Evolutionary conservation across 2,113 vertebrate species (phyloP).

Genomic region (Prunella fulvescens): DNA sequence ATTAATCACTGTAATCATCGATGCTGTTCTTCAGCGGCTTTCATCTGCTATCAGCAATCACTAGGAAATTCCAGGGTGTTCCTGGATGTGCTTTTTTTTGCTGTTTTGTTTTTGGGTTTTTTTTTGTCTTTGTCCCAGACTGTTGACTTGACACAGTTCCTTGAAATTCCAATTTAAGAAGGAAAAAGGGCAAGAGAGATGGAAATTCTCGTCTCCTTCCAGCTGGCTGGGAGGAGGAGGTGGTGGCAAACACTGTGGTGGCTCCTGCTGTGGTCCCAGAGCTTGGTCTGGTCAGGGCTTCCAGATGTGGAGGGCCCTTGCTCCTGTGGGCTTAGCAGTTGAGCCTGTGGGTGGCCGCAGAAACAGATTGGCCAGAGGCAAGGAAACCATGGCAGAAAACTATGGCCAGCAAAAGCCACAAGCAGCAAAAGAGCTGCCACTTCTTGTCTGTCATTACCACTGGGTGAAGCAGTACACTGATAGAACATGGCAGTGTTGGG

Average conservation of each 20-base stretch:
- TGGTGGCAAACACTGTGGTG: not conserved
- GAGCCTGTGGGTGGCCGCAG: not conserved
- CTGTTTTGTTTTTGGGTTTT: not conserved
- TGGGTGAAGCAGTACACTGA: not conserved
- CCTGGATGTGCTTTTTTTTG: not conserved
- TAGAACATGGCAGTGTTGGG: accelerated
- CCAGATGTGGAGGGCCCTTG: not conserved
- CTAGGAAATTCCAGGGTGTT: constrained; percentile 58
- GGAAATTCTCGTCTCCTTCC: not conserved
- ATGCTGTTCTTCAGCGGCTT: constrained; percentile 2
- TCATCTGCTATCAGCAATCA: constrained; percentile 47
- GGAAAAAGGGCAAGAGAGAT: not conserved
- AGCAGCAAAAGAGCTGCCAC: not conserved
- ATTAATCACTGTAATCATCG: constrained; percentile 6
- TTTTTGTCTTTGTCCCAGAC: not conserved
- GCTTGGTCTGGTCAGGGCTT: not conserved
- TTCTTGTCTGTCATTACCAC: not conserved
- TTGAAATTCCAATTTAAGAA: constrained; percentile 29
- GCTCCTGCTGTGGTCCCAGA: not conserved
- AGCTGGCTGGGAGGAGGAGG: not conserved
- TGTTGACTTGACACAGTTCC: constrained; percentile 32
- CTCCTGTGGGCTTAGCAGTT: not conserved
- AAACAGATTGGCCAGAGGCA: not conserved
- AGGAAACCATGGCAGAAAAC: not conserved
- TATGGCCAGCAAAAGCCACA: not conserved